A percentile compares a stretch with the other conserved stretches of the same genome.
Conservation (phyloP, 2,113 vertebrate genomes). For the Phocoena phocoena region DNA sequence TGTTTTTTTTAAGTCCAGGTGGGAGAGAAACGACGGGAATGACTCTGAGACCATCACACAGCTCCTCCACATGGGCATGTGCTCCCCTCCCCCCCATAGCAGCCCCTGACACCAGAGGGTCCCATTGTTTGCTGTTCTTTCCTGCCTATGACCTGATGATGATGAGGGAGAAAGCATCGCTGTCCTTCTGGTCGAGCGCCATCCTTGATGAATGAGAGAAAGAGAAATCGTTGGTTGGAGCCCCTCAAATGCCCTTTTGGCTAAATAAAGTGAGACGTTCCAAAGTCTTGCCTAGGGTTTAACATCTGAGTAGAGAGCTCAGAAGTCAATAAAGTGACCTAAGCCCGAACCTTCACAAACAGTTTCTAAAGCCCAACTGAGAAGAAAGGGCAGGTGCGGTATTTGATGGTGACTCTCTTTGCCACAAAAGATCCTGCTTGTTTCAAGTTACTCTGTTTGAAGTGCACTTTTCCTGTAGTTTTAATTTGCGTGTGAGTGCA, state of each 20-base stretch:
- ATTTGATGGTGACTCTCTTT: conserved; percentile 71
- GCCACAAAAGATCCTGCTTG: conserved; percentile 15
- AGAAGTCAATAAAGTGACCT: conserved; percentile 84
- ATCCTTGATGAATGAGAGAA: background rate
- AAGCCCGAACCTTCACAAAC: conserved; percentile 78
- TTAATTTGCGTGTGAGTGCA: background rate
- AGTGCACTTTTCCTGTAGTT: background rate
- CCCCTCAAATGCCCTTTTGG: background rate
- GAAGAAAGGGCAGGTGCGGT: conserved; percentile 80
- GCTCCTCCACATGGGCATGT: accelerated
- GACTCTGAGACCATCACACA: background rate
- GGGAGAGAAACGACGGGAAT: background rate
- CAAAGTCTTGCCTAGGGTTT: conserved; percentile 62
- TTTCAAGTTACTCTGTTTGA: conserved; percentile 46
- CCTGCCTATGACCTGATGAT: background rate
- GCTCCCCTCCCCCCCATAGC: no score
- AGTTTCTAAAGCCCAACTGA: conserved; percentile 61
- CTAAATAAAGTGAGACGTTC: background rate
- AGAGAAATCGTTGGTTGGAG: background rate
- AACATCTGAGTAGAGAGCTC: conserved; percentile 78
- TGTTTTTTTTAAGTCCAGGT: background rate
- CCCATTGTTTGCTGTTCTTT: background rate
- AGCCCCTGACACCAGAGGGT: no score
- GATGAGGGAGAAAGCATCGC: background rate
- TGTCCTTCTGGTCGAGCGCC: no score